A percentile compares a stretch with the other conserved stretches of the same genome.
Conservation (phyloP, 1,140 invertebrate species). For the Lordiphosa mommai region DNA sequence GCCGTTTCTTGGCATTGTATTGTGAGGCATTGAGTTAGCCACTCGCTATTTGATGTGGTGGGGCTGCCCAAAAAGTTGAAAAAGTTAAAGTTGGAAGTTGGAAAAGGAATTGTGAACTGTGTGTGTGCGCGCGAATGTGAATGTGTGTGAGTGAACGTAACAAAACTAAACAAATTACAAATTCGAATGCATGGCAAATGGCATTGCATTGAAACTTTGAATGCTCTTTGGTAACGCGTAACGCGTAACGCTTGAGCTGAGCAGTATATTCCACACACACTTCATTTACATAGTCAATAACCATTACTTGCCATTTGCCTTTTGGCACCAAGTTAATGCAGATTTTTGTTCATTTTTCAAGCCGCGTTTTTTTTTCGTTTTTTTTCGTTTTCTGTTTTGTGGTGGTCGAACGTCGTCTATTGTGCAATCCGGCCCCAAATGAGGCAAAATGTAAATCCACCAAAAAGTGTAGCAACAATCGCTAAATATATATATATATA, state of each 20-base stretch:
- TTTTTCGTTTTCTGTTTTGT: neutral
- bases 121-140: neutral
- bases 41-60: conserved; percentile 27
- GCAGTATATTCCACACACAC: conserved; percentile 7
- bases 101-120: neutral
- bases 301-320: too few relatives aligned
- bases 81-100: neutral
- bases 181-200: conserved; percentile 36
- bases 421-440: neutral
- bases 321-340: conserved; percentile 4
- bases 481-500: neutral
- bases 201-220: neutral
- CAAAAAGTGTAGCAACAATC: conserved; percentile 1
- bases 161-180: conserved; percentile 20
- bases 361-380: neutral
- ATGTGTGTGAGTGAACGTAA: conserved; percentile 11
- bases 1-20: conserved; percentile 78
- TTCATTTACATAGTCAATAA: too few relatives aligned
- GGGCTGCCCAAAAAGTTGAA: neutral
- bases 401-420: neutral
- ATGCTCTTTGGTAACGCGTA: too few relatives aligned
- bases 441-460: conserved; percentile 4
- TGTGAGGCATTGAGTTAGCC: conserved; percentile 47
- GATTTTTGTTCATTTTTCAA: conserved; percentile 5
- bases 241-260: neutral